phyloP scores from a whole-genome alignment of 1,140 invertebrate genomes.

The Diuraphis noxia region DNA sequence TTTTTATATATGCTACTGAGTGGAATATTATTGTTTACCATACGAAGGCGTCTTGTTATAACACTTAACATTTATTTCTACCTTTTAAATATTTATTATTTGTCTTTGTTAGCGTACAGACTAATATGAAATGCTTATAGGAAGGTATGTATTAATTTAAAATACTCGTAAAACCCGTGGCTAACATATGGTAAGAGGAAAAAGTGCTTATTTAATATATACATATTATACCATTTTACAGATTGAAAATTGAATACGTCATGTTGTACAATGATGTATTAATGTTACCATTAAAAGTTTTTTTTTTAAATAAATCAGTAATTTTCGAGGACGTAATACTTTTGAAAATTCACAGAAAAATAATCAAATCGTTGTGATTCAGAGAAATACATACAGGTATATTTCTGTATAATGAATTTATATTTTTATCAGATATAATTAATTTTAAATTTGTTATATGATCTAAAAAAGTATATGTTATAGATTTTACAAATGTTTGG shows the following conservation, averaged over 20 bases:
- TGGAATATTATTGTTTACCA: neutral
- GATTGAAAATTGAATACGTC: neutral
- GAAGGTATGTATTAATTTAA: neutral
- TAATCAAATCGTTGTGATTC: neutral
- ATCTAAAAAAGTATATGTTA: neutral
- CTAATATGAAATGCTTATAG: neutral
- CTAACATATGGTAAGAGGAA: too few species aligned
- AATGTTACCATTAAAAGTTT: neutral
- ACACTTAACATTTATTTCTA: neutral
- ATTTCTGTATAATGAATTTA: neutral
- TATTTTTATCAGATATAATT: neutral
- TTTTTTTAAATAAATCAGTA: neutral
- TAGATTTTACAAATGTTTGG: neutral
- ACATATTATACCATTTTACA: neutral
- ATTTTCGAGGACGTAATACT: neutral
- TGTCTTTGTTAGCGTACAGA: neutral
- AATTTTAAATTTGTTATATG: neutral
- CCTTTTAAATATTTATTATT: neutral
- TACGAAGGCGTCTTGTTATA: neutral
- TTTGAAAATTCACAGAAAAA: neutral
- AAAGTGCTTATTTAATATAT: too few species aligned
- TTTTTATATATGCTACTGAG: neutral
- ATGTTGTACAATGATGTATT: neutral
- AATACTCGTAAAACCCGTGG: too few species aligned
- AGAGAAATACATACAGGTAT: neutral